Evolutionary conservation across 2,888 invertebrate genomes (phyloP).

Genomic region (Protonemura montana): DNA sequence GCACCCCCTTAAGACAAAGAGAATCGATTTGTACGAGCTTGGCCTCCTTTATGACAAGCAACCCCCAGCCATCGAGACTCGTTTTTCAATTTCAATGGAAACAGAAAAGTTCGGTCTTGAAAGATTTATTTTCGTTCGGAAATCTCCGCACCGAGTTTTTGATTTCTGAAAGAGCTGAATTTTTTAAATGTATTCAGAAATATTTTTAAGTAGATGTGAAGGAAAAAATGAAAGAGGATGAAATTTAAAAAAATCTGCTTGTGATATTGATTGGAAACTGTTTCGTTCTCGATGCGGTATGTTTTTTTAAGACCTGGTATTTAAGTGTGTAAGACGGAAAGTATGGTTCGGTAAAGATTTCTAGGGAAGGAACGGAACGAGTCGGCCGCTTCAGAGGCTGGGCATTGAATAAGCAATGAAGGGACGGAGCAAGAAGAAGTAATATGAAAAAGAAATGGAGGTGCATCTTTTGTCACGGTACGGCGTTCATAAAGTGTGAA

Average conservation of each 20-base stretch:
- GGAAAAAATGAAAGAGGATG: not conserved
- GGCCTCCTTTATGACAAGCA: not conserved
- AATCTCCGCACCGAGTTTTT: not conserved
- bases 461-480: not conserved
- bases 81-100: not conserved
- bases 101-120: not conserved
- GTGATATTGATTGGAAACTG: not conserved
- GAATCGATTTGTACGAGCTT: not conserved
- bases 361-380: not conserved
- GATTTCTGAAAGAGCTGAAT: not conserved
- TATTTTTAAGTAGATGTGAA: not conserved
- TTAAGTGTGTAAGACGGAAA: not conserved
- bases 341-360: not conserved
- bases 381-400: not conserved
- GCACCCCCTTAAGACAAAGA: not conserved
- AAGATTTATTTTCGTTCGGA: not conserved
- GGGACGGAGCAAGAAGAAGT: not conserved
- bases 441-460: not conserved
- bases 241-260: not conserved
- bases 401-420: slow-evolving; percentile 7
- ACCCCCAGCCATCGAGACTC: not conserved
- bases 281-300: not conserved
- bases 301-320: not conserved
- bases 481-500: not conserved
- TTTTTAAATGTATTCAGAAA: not conserved